Evolutionary conservation across 2,113 vertebrate genomes (phyloP).

Genomic region (Clarias magur): DNA sequence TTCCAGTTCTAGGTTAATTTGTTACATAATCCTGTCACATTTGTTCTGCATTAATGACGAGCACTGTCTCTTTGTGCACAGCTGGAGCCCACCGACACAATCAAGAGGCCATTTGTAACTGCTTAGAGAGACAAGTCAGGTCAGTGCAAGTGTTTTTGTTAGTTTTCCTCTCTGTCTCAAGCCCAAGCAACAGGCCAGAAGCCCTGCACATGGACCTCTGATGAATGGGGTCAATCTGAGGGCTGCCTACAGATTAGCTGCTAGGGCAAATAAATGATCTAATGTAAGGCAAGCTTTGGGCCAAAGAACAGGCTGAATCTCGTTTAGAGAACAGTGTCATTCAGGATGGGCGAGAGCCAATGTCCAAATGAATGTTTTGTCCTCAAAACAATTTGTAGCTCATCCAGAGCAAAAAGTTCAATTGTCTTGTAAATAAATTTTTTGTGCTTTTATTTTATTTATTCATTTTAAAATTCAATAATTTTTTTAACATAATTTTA

Average conservation of each 20-base stretch:
- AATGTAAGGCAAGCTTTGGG: constrained; percentile 18
- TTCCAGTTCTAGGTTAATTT: constrained; percentile 39
- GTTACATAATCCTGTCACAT: constrained; percentile 35
- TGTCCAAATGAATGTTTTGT: constrained; percentile 31
- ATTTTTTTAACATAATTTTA: neutral
- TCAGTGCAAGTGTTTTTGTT: constrained; percentile 47
- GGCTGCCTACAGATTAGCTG: constrained; percentile 43
- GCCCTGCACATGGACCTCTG: constrained; percentile 46
- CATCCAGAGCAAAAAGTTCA: constrained; percentile 9
- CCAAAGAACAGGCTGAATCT: constrained; percentile 17
- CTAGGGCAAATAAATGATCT: constrained; percentile 32
- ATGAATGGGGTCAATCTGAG: constrained; percentile 52
- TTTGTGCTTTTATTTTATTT: neutral
- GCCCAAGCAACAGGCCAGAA: constrained; percentile 29
- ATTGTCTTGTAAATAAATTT: neutral
- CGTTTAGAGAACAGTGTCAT: constrained; percentile 4
- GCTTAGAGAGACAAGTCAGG: constrained; percentile 39
- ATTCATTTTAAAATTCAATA: neutral
- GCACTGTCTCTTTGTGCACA: constrained; percentile 34
- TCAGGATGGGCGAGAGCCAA: neutral
- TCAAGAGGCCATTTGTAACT: constrained; percentile 33
- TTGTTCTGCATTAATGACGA: constrained; percentile 38
- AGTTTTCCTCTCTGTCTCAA: neutral
- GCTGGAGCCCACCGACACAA: constrained; percentile 33
- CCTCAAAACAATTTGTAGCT: constrained; percentile 2